These are phyloP conservation scores for Cyclophora punctaria DNA, from an alignment of 2,888 invertebrate species.

Conservation along the genomic window DNA sequence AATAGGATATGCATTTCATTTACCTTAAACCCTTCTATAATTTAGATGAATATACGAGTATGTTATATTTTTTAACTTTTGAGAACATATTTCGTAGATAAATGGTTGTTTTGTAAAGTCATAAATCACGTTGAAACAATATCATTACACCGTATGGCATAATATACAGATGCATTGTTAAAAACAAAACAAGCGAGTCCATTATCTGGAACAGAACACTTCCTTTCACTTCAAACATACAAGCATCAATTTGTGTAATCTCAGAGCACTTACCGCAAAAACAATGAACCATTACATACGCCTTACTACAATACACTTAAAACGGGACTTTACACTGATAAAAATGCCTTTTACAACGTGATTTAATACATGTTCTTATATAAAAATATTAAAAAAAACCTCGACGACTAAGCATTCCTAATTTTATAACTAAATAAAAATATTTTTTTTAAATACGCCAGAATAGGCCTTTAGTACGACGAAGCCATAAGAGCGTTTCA, in stretches of 20 bases:
- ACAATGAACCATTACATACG: slow-evolving; percentile 58
- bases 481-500: slow-evolving; percentile 22
- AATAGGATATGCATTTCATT: too few species aligned
- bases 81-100: too few species aligned
- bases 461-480: too few species aligned
- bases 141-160: slow-evolving; percentile 9
- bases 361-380: too few species aligned
- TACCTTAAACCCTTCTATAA: too few species aligned
- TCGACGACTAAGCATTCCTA: too few species aligned
- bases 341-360: too few species aligned
- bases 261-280: slow-evolving; percentile 52
- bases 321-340: slow-evolving; percentile 5
- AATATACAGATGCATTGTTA: slow-evolving; percentile 36
- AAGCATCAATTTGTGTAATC: slow-evolving; percentile 56
- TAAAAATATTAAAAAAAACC: too few species aligned
- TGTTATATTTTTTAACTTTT: too few species aligned
- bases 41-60: too few species aligned
- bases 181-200: slow-evolving; percentile 42
- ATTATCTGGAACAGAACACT: slow-evolving; percentile 46
- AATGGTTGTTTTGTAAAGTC: background rate
- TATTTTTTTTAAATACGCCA: too few species aligned
- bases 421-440: too few species aligned
- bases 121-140: background rate
- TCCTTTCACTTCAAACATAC: slow-evolving; percentile 57
- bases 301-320: slow-evolving; percentile 21